A percentile compares a stretch with the other conserved stretches of the same genome.
phyloP scores from a whole-genome alignment of 2,888 invertebrate species.

The Ernsta delagoae region DNA sequence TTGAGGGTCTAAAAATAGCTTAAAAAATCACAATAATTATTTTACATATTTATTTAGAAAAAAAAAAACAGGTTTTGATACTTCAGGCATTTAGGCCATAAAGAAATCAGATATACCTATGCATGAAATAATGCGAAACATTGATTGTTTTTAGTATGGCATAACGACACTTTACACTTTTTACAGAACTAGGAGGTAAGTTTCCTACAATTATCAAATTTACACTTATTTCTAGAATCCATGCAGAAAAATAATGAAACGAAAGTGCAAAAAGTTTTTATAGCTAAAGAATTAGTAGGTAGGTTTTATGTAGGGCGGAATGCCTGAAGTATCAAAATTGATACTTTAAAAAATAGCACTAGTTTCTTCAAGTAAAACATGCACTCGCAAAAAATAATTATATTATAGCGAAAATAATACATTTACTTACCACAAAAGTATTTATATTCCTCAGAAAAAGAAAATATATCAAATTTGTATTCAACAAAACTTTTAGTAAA shows the following conservation, averaged over 20 bases:
- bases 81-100: conserved; percentile 50
- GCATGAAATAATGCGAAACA: conserved; percentile 53
- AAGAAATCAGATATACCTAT: conserved; percentile 47
- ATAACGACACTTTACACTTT: conserved; percentile 52
- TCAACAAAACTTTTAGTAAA: background rate
- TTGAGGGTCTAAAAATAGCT: too few species aligned
- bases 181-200: conserved; percentile 49
- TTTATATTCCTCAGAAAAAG: background rate
- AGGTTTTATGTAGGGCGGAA: background rate
- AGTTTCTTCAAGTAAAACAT: background rate
- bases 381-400: background rate
- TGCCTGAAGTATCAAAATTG: background rate
- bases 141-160: conserved; percentile 52
- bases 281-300: background rate
- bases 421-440: background rate
- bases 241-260: background rate
- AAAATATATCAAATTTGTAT: background rate
- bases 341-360: background rate
- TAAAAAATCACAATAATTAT: conserved; percentile 47
- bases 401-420: background rate
- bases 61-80: conserved; percentile 50
- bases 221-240: conserved; percentile 46
- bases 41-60: conserved; percentile 48
- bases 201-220: conserved; percentile 51
- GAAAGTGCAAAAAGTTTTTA: background rate